These are phyloP conservation scores for Erebia epiphron DNA, from an alignment of 2,888 invertebrate genomes.

Conservation along the genomic window DNA sequence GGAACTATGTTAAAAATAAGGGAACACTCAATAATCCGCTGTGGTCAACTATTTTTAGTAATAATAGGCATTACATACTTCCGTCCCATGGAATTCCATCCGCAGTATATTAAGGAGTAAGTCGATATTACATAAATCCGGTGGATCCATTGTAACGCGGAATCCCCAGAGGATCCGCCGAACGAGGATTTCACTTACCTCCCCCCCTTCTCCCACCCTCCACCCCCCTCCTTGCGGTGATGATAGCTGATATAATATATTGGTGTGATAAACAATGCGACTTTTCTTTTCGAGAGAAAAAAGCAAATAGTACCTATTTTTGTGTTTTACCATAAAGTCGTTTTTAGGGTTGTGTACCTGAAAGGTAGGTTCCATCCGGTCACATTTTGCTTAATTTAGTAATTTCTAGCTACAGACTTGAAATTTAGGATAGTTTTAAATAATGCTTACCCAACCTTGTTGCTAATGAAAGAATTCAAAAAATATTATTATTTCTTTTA, in stretches of 20 bases:
- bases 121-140: conserved; percentile 13
- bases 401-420: too few relatives aligned
- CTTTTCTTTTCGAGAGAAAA: conserved; percentile 5
- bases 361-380: too few relatives aligned
- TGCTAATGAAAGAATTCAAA: too few relatives aligned
- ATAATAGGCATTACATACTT: not conserved
- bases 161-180: conserved; percentile 21
- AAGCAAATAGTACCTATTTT: conserved; percentile 14
- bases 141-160: conserved; percentile 22
- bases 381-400: too few relatives aligned
- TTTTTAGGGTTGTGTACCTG: not conserved
- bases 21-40: too few relatives aligned
- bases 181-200: conserved; percentile 29
- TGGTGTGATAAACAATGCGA: conserved; percentile 15
- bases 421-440: too few relatives aligned
- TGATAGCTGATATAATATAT: conserved; percentile 23
- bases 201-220: conserved; percentile 7
- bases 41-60: not conserved
- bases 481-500: too few relatives aligned
- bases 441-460: too few relatives aligned
- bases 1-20: too few relatives aligned
- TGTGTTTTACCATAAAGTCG: not conserved
- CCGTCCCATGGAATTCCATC: conserved; percentile 1
- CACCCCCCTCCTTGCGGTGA: conserved; percentile 6
- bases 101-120: not conserved